phyloP scores from a whole-genome alignment of 2,797 vertebrate genomes.

The Sebastes cheni region DNA sequence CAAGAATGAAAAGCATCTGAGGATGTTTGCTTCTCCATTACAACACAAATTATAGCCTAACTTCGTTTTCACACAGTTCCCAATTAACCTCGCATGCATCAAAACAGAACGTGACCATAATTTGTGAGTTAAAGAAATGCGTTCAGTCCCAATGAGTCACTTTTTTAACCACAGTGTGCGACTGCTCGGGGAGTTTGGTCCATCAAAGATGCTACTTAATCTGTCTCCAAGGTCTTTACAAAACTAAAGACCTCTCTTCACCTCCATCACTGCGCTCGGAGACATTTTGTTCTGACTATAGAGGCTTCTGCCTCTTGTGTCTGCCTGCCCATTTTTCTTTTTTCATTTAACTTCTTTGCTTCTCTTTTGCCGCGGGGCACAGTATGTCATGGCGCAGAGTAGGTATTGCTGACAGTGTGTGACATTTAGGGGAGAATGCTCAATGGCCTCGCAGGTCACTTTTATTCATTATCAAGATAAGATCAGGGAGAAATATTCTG shows the following conservation, averaged over 20 bases:
- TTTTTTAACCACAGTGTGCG: not conserved
- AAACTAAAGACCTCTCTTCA: slow-evolving; percentile 42
- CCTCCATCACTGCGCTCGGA: slow-evolving; percentile 48
- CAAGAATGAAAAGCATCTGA: not conserved
- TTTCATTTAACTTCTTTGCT: slow-evolving; percentile 42
- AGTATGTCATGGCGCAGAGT: slow-evolving; percentile 47
- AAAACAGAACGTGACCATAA: not conserved
- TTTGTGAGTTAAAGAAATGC: not conserved
- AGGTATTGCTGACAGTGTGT: slow-evolving; percentile 53
- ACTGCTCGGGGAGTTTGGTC: slow-evolving; percentile 8
- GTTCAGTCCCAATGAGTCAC: not conserved
- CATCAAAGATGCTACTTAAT: slow-evolving; percentile 36
- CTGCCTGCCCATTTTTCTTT: slow-evolving; percentile 44
- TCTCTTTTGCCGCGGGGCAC: slow-evolving; percentile 49
- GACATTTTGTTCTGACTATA: slow-evolving; percentile 56
- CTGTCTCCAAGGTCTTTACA: slow-evolving; percentile 4
- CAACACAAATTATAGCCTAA: not conserved
- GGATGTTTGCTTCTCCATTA: not conserved
- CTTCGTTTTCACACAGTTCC: not conserved
- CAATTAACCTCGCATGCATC: not conserved
- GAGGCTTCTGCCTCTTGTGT: slow-evolving; percentile 18
- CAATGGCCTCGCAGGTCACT: slow-evolving; percentile 54
- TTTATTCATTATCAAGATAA: slow-evolving; percentile 56
- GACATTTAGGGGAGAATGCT: slow-evolving; percentile 49
- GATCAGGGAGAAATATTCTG: slow-evolving; percentile 48